A percentile compares a stretch with the other conserved stretches of the same genome.
phyloP scores from a whole-genome alignment of 1,140 invertebrate genomes.

The Camponotus pennsylvanicus region DNA sequence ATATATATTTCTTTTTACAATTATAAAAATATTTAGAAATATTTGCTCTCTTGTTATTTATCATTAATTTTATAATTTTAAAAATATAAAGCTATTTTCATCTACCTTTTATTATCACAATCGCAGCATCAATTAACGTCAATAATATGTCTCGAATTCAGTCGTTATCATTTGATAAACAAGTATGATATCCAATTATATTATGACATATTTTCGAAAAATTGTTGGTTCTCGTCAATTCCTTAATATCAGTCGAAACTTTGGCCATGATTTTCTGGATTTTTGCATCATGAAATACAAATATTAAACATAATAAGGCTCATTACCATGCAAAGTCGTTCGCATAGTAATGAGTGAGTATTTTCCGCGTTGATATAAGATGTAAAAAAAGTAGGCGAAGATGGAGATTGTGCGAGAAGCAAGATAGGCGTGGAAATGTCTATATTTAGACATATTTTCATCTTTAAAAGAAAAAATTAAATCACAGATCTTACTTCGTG shows the following conservation, averaged over 20 bases:
- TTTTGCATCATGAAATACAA: slow-evolving; percentile 26
- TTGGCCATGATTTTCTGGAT: slow-evolving; percentile 28
- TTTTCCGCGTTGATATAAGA: slow-evolving; percentile 13
- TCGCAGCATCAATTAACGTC: slow-evolving; percentile 1
- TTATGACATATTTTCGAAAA: background rate
- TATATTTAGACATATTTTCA: background rate
- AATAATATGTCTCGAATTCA: background rate
- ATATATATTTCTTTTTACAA: too few species aligned
- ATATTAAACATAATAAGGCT: slow-evolving; percentile 32
- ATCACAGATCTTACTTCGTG: background rate
- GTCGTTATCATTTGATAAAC: slow-evolving; percentile 31
- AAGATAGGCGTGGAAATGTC: background rate
- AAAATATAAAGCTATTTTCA: background rate
- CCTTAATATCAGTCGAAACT: slow-evolving; percentile 37
- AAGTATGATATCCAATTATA: slow-evolving; percentile 34
- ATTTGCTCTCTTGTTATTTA: background rate
- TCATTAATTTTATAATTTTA: background rate
- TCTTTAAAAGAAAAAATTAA: background rate
- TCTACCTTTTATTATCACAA: background rate
- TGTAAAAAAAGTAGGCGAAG: slow-evolving; percentile 6
- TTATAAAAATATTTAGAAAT: background rate
- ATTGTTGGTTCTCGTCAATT: slow-evolving; percentile 16
- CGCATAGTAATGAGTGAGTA: slow-evolving; percentile 25
- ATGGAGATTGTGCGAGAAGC: slow-evolving; percentile 6
- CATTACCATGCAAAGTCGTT: slow-evolving; percentile 8